A percentile compares a stretch with the other conserved stretches of the same genome.
Evolutionary conservation across 2,888 invertebrate species (phyloP).

Genomic region (Acleris literana): DNA sequence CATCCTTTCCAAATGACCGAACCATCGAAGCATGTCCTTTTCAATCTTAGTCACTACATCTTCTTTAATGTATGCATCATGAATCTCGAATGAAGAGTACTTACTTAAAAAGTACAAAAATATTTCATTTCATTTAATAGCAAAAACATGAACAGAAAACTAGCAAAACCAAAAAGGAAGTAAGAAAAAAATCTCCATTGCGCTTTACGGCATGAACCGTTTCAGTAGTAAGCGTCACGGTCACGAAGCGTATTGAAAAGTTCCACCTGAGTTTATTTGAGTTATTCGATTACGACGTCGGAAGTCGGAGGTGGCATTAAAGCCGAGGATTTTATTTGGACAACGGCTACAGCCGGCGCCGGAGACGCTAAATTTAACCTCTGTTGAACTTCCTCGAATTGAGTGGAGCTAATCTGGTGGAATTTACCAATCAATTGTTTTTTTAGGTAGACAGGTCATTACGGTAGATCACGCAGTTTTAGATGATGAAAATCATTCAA

Average conservation of each 20-base stretch:
- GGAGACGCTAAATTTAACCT: conserved; percentile 34
- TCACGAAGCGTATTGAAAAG: conserved; percentile 78
- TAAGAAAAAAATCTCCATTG: conserved; percentile 29
- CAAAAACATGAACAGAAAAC: no score
- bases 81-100: no score
- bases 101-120: no score
- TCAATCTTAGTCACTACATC: no score
- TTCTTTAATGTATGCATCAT: no score
- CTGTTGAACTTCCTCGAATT: conserved; percentile 29
- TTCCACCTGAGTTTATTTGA: conserved; percentile 77
- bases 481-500: no score
- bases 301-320: conserved; percentile 58
- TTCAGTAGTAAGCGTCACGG: conserved; percentile 74
- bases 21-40: no score
- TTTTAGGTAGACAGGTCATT: neutral
- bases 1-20: no score
- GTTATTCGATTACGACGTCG: conserved; percentile 68
- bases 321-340: conserved; percentile 50
- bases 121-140: no score
- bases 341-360: conserved; percentile 38
- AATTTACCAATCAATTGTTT: neutral
- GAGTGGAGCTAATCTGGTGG: conserved; percentile 1
- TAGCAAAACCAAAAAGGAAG: conserved; percentile 10
- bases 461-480: no score
- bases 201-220: conserved; percentile 51